phyloP scores from a whole-genome alignment of 2,113 vertebrate genomes.

The Garra rufa region DNA sequence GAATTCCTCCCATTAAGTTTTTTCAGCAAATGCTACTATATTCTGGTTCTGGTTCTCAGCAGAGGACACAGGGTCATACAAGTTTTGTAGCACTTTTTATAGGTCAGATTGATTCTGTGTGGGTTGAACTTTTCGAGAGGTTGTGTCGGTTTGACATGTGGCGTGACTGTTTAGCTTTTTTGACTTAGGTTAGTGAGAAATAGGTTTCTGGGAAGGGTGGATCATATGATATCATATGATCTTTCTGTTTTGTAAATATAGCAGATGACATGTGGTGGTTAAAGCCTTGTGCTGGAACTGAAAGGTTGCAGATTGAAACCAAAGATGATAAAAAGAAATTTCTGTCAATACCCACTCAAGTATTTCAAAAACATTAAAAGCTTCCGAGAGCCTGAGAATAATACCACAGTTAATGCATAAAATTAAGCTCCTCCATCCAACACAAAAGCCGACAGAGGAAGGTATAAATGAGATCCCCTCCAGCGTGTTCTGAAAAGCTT shows the following conservation, averaged over 20 bases:
- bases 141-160: background rate
- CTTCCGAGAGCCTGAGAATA: slow-evolving; percentile 8
- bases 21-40: background rate
- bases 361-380: background rate
- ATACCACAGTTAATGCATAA: background rate
- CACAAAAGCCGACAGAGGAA: slow-evolving; percentile 6
- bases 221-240: background rate
- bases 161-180: background rate
- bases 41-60: background rate
- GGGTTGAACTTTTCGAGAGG: background rate
- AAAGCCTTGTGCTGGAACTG: background rate
- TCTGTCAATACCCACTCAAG: background rate
- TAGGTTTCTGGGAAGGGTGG: background rate
- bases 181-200: background rate
- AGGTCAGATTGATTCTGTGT: background rate
- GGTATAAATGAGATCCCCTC: slow-evolving; percentile 22
- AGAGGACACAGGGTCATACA: background rate
- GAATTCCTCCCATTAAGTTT: background rate
- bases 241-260: background rate
- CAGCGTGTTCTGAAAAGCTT: slow-evolving; percentile 21
- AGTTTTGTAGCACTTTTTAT: background rate
- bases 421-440: background rate
- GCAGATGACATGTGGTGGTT: background rate
- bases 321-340: background rate
- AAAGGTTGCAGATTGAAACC: background rate